phyloP scores from a whole-genome alignment of 2,113 vertebrate species.

The Gavia stellata region DNA sequence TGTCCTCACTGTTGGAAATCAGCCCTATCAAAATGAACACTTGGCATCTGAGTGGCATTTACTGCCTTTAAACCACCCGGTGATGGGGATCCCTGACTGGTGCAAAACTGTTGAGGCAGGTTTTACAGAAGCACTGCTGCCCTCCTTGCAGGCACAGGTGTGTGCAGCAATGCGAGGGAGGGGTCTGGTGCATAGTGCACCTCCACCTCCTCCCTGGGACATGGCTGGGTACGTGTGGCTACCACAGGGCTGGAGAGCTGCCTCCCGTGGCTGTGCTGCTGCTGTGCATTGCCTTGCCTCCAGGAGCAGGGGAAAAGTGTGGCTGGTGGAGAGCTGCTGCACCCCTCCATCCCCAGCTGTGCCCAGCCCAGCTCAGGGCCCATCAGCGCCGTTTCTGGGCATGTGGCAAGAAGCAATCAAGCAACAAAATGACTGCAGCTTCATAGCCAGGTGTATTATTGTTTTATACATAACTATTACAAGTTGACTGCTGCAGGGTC shows the following conservation, averaged over 20 bases:
- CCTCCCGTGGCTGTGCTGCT: background rate
- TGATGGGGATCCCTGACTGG: background rate
- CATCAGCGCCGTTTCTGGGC: background rate
- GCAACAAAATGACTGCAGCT: background rate
- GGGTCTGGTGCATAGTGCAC: accelerated
- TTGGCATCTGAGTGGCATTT: background rate
- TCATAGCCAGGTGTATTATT: background rate
- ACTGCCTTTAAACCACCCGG: background rate
- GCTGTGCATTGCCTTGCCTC: background rate
- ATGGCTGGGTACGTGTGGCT: accelerated
- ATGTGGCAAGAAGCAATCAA: background rate
- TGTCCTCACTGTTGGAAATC: background rate
- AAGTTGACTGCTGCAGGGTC: background rate
- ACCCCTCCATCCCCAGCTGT: background rate
- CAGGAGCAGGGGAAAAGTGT: background rate
- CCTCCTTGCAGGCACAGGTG: background rate
- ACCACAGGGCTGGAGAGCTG: background rate
- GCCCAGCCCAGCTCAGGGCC: background rate
- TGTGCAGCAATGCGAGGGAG: background rate
- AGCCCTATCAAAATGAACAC: background rate
- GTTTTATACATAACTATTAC: background rate
- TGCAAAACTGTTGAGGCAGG: background rate
- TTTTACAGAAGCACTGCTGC: background rate
- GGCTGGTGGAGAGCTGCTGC: background rate
- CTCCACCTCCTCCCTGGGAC: background rate